A percentile compares a stretch with the other conserved stretches of the same genome.
Conservation (phyloP, 2,888 invertebrate genomes). For the Acronicta psi region DNA sequence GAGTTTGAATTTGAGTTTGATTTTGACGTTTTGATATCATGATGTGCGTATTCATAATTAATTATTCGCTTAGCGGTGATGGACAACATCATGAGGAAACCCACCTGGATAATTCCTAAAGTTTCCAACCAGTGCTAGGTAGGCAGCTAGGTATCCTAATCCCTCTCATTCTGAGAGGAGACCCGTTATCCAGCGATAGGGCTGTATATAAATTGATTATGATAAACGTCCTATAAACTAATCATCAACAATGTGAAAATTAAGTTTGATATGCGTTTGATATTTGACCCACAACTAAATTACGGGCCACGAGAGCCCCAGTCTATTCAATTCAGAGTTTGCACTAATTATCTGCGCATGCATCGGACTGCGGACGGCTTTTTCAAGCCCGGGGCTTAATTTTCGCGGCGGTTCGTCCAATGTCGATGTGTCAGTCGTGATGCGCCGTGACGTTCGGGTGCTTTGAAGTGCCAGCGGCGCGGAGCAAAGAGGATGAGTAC, state of each 20-base stretch:
- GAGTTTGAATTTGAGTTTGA: no score
- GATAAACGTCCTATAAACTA: no score
- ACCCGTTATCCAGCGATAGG: no score
- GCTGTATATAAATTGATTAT: no score
- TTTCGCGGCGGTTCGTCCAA: constrained; percentile 72
- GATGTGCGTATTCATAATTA: no score
- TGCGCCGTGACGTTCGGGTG: constrained; percentile 71
- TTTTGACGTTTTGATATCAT: no score
- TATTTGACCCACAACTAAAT: constrained; percentile 36
- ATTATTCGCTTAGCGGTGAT: no score
- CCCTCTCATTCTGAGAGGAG: no score
- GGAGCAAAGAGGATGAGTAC: constrained; percentile 54
- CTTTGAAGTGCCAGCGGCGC: constrained; percentile 71
- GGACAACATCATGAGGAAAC: no score
- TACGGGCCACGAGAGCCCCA: constrained; percentile 5
- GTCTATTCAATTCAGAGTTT: constrained; percentile 50
- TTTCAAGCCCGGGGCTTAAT: constrained; percentile 67
- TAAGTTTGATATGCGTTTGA: background rate
- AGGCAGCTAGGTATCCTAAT: no score
- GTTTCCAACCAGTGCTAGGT: no score
- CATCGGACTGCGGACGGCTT: constrained; percentile 54
- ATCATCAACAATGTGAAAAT: constrained; percentile 6
- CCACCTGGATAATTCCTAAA: no score
- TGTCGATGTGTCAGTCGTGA: constrained; percentile 77
- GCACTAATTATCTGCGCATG: constrained; percentile 68